Evolutionary conservation across 2,888 invertebrate genomes (phyloP).

Genomic region (Torymus texanus): DNA sequence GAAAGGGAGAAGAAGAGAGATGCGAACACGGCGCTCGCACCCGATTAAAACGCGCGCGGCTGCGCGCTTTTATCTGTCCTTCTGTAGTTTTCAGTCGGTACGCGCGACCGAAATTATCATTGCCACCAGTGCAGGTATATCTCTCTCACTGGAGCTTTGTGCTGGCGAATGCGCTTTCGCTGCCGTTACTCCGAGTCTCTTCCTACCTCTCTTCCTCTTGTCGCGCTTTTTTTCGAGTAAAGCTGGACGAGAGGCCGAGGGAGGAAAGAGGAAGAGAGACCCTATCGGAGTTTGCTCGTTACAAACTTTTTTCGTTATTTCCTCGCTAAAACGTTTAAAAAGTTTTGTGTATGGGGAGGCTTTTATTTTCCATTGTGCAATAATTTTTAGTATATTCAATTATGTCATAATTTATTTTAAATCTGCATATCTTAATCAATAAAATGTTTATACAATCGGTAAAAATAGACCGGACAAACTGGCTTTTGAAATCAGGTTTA

Average conservation of each 20-base stretch:
- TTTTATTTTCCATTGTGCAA: no score
- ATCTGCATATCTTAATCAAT: no score
- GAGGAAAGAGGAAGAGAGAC: not conserved
- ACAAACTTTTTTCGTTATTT: conserved; percentile 28
- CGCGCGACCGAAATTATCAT: conserved; percentile 42
- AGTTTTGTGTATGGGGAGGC: no score
- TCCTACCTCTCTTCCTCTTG: no score
- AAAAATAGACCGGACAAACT: no score
- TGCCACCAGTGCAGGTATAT: conserved; percentile 34
- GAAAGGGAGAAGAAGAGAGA: no score
- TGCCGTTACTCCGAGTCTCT: not conserved
- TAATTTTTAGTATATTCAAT: no score
- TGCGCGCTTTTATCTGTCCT: conserved; percentile 40
- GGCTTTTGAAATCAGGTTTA: no score
- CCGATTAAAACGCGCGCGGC: conserved; percentile 40
- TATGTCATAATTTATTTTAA: no score
- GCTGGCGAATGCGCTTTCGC: conserved; percentile 28
- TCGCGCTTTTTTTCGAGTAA: no score
- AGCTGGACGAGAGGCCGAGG: not conserved
- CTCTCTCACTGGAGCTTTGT: conserved; percentile 22
- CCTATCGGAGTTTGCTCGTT: conserved; percentile 43
- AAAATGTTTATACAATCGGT: no score
- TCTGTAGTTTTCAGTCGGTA: not conserved
- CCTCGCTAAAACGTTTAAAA: conserved; percentile 40
- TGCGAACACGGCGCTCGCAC: conserved; percentile 7